Percentiles rank a stretch among this genome's conserved stretches.
Conservation (phyloP, 2,113 vertebrate species). For the Pseudopipra pipra region DNA sequence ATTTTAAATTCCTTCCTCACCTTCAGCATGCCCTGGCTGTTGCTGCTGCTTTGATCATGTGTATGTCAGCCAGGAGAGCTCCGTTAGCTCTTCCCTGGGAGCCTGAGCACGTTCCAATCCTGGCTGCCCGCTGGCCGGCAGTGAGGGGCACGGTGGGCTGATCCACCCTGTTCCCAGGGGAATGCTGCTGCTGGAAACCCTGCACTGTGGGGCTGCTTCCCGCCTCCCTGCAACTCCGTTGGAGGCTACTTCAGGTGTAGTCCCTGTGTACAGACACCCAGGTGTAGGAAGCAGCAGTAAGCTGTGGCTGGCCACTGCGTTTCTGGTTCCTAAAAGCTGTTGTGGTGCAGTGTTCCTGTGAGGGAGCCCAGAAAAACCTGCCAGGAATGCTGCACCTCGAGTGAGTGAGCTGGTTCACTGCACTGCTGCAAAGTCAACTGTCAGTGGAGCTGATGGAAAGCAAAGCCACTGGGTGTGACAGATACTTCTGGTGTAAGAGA, state of each 20-base stretch:
- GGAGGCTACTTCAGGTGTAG: neutral
- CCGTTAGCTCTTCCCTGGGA: neutral
- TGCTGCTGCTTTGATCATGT: conserved; percentile 40
- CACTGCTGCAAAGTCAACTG: neutral
- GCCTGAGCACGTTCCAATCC: neutral
- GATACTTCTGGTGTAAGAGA: neutral
- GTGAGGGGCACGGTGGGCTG: rapidly evolving
- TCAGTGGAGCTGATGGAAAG: neutral
- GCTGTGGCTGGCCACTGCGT: conserved; percentile 8
- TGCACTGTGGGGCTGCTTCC: neutral
- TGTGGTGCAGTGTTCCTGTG: neutral
- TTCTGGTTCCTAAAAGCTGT: neutral
- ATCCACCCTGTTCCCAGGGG: neutral
- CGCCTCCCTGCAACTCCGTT: neutral
- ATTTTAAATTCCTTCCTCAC: neutral
- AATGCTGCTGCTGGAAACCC: neutral
- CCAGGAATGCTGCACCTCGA: neutral
- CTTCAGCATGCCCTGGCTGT: conserved; percentile 30
- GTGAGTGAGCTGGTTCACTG: neutral
- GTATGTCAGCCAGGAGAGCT: neutral
- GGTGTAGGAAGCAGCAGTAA: neutral
- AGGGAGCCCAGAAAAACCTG: neutral
- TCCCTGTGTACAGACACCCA: neutral
- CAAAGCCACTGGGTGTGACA: neutral
- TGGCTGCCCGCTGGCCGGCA: neutral